Percentiles rank a stretch among this genome's conserved stretches.
phyloP scores from a whole-genome alignment of 2,888 invertebrate species.

The Eustalomyia histrio region DNA sequence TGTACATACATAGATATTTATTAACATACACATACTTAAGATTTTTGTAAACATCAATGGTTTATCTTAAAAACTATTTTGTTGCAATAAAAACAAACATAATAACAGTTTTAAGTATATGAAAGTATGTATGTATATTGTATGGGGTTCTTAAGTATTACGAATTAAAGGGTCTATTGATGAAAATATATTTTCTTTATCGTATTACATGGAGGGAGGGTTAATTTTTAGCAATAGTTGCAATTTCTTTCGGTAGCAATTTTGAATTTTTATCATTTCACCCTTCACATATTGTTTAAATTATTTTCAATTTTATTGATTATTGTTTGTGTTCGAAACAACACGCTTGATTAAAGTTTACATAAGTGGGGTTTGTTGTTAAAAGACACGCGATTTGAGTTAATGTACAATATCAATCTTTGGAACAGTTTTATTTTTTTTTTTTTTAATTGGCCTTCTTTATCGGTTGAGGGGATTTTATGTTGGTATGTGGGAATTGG shows the following conservation, averaged over 20 bases:
- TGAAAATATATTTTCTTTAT: background rate
- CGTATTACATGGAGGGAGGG: constrained; percentile 37
- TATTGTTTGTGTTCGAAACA: constrained; percentile 25
- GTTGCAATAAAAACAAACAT: background rate
- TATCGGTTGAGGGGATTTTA: background rate
- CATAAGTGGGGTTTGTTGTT: constrained; percentile 13
- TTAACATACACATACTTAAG: constrained; percentile 22
- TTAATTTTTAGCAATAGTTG: constrained; percentile 50
- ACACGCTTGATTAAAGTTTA: constrained; percentile 37
- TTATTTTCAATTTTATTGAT: constrained; percentile 52
- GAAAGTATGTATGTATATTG: background rate
- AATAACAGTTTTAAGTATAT: background rate
- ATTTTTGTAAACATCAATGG: constrained; percentile 13
- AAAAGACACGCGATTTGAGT: constrained; percentile 14
- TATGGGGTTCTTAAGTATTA: constrained; percentile 7
- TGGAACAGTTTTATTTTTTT: too few species aligned
- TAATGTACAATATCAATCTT: constrained; percentile 13
- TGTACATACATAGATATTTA: too few species aligned
- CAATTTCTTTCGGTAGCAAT: constrained; percentile 29
- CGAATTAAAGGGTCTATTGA: constrained; percentile 50
- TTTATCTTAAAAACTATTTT: constrained; percentile 16
- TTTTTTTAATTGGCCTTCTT: constrained; percentile 28
- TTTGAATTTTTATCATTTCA: constrained; percentile 18
- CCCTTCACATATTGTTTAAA: constrained; percentile 30
- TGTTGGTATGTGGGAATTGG: background rate